Percentiles rank a stretch among this genome's conserved stretches.
Conservation (phyloP, 2,113 vertebrate species). For the Panthera uncia region DNA sequence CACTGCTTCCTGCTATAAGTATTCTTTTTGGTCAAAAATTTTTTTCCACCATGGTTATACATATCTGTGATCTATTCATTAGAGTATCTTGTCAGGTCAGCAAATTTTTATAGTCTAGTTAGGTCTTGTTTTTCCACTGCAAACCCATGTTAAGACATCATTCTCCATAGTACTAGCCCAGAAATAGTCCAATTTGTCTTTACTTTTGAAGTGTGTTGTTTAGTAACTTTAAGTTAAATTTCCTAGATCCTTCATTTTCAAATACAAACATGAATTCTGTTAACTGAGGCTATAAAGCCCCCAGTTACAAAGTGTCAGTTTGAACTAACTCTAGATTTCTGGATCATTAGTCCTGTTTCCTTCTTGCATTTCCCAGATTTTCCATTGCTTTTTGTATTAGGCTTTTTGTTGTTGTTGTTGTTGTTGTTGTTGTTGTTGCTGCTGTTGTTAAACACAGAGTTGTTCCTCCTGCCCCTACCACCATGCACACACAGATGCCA, state of each 20-base stretch:
- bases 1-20: neutral
- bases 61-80: neutral
- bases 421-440: no score
- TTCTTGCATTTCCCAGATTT: neutral
- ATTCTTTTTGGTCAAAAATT: neutral
- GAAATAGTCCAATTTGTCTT: conserved; percentile 9
- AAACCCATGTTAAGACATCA: neutral
- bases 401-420: neutral
- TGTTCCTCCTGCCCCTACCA: neutral
- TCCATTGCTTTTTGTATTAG: neutral
- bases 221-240: neutral
- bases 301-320: neutral
- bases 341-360: neutral
- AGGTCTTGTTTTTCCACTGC: neutral
- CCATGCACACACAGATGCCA: neutral
- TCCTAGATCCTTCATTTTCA: neutral
- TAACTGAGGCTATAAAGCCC: neutral
- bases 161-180: neutral
- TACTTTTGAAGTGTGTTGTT: neutral
- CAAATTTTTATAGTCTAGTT: neutral
- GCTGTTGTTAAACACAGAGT: neutral
- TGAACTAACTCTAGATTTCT: neutral
- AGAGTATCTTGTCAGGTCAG: neutral
- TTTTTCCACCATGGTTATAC: neutral
- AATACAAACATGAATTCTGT: neutral